Percentiles rank a stretch among this genome's conserved stretches.
Evolutionary conservation across 2,797 vertebrate genomes (phyloP).

Genomic region (Pygocentrus nattereri): DNA sequence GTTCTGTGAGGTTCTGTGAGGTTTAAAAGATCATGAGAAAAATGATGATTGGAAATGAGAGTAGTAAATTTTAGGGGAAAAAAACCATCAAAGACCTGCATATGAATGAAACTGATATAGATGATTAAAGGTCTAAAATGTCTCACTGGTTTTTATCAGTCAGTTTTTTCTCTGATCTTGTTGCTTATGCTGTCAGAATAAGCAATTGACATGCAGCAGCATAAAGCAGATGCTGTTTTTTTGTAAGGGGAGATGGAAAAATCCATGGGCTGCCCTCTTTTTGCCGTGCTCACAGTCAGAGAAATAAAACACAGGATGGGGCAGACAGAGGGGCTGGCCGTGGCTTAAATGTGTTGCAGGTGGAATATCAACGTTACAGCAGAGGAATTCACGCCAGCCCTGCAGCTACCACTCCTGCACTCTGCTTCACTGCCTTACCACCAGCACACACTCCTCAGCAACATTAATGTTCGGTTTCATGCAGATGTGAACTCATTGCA

Average conservation of each 20-base stretch:
- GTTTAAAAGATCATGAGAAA: neutral
- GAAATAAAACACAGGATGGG: conserved; percentile 52
- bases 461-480: neutral
- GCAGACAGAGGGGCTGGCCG: conserved; percentile 52
- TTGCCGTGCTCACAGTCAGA: conserved; percentile 39
- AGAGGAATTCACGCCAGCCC: conserved; percentile 64
- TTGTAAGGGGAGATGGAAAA: conserved; percentile 55
- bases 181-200: conserved; percentile 32
- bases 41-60: neutral
- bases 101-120: neutral
- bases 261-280: conserved; percentile 39
- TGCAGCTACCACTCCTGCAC: conserved; percentile 42
- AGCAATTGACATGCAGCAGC: conserved; percentile 49
- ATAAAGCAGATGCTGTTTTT: conserved; percentile 58
- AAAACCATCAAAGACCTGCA: neutral
- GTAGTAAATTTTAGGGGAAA: neutral
- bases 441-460: neutral
- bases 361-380: conserved; percentile 67
- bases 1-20: no score
- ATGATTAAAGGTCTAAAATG: neutral
- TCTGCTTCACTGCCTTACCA: neutral
- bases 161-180: conserved; percentile 17
- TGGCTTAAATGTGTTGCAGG: conserved; percentile 64
- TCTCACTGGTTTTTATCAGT: conserved; percentile 27
- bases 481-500: conserved; percentile 1